Evolutionary conservation across 23 tunicate genomes (phyloP).

Genomic region (Ciona savignyi): DNA sequence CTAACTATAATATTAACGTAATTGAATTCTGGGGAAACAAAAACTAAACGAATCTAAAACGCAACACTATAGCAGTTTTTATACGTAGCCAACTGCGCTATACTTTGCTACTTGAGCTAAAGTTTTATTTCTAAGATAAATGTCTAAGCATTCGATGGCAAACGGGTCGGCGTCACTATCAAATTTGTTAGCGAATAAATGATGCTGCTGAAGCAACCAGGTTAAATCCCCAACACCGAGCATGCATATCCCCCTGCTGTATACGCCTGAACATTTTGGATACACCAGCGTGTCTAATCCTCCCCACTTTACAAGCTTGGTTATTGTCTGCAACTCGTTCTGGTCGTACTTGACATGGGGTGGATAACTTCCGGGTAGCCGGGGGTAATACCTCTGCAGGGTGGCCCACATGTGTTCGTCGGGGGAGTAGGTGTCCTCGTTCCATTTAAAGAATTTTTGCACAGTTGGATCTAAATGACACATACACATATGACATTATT

Average conservation of each 20-base stretch:
- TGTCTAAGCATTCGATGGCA: slow-evolving; percentile 73
- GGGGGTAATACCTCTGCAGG: slow-evolving; percentile 63
- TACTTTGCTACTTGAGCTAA: slow-evolving; percentile 28
- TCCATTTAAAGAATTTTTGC: slow-evolving; percentile 72
- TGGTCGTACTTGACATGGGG: slow-evolving; percentile 93
- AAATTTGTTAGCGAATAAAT: slow-evolving; percentile 95
- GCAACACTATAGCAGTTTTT: too few species aligned
- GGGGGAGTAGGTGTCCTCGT: slow-evolving; percentile 91
- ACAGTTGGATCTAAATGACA: slow-evolving; percentile 63
- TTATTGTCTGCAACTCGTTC: slow-evolving; percentile 76
- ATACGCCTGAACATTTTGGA: slow-evolving; percentile 82
- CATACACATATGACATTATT: slow-evolving; percentile 11
- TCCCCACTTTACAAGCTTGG: slow-evolving; percentile 87
- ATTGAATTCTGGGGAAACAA: too few species aligned
- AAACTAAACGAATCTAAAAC: too few species aligned
- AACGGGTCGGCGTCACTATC: slow-evolving; percentile 50
- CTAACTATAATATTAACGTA: too few species aligned
- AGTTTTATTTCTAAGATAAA: slow-evolving; percentile 72
- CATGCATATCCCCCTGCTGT: slow-evolving; percentile 75
- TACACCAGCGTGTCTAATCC: slow-evolving; percentile 76
- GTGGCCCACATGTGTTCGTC: slow-evolving; percentile 99
- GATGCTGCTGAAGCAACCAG: slow-evolving; percentile 81
- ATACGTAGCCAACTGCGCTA: slow-evolving; percentile 38
- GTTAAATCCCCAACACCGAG: slow-evolving; percentile 93
- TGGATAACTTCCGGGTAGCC: slow-evolving; percentile 83